A percentile compares a stretch with the other conserved stretches of the same genome.
These are phyloP conservation scores for Rhea pennata DNA, from an alignment of 2,113 vertebrate species.

Conservation along the genomic window DNA sequence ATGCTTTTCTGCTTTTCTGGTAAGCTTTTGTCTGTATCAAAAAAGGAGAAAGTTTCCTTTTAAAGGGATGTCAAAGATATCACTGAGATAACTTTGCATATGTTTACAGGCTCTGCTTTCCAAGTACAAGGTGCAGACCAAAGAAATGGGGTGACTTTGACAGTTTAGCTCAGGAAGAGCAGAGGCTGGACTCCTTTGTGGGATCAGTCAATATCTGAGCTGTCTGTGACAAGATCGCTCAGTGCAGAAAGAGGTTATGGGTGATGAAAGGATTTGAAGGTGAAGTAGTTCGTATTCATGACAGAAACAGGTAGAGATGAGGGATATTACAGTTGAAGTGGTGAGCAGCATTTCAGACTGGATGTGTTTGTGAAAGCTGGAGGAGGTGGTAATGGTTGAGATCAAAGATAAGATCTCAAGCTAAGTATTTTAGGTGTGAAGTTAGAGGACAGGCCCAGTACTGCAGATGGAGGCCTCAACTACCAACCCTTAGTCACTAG, in stretches of 20 bases:
- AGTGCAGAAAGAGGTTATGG: neutral
- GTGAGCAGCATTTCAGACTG: neutral
- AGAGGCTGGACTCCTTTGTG: neutral
- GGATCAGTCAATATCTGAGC: neutral
- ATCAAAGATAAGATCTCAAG: neutral
- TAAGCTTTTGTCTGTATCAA: neutral
- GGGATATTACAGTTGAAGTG: neutral
- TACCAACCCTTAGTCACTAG: neutral
- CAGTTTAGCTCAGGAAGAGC: neutral
- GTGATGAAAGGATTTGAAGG: neutral
- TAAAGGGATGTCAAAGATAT: neutral
- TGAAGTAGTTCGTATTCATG: neutral
- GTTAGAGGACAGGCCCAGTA: neutral
- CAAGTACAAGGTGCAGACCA: neutral
- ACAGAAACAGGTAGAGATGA: neutral
- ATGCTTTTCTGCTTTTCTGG: neutral
- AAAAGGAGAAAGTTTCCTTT: neutral
- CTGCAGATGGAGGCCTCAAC: neutral
- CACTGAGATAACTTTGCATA: neutral
- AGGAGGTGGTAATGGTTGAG: neutral
- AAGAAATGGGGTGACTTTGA: neutral
- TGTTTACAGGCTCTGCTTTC: neutral
- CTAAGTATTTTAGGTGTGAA: neutral
- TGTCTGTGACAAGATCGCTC: neutral
- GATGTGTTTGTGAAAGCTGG: neutral